Conservation (phyloP, 2,888 invertebrate species). For the Anaspis maculata region DNA sequence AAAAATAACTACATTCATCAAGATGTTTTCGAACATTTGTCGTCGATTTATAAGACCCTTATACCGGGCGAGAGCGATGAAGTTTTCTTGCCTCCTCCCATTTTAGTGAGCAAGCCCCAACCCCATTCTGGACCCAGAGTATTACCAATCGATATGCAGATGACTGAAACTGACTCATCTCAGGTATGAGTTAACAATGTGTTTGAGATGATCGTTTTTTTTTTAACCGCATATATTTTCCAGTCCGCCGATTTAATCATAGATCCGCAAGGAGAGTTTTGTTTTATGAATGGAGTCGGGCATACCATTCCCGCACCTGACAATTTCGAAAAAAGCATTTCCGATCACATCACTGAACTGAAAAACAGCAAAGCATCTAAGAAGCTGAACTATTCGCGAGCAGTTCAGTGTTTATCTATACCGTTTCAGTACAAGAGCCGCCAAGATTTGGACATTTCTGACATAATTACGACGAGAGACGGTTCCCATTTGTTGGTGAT, state of each 20-base stretch:
- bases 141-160: constrained; percentile 29
- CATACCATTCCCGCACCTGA: too few relatives aligned
- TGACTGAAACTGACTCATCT: constrained; percentile 33
- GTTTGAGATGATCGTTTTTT: too few relatives aligned
- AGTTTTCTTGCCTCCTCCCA: constrained; percentile 32
- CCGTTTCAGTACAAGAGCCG: constrained; percentile 45
- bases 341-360: constrained; percentile 41
- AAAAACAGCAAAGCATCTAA: constrained; percentile 35
- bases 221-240: too few relatives aligned
- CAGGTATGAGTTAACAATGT: constrained; percentile 19
- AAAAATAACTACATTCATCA: constrained; percentile 21
- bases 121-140: constrained; percentile 33
- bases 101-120: constrained; percentile 18
- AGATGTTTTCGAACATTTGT: constrained; percentile 23
- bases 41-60: constrained; percentile 36
- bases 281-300: too few relatives aligned
- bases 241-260: too few relatives aligned
- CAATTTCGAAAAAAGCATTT: constrained; percentile 34
- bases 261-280: too few relatives aligned
- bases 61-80: constrained; percentile 41
- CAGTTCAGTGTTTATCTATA: constrained; percentile 52
- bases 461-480: constrained; percentile 61
- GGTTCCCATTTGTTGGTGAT: constrained; percentile 59
- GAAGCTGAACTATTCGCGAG: constrained; percentile 40
- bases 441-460: constrained; percentile 49